A percentile compares a stretch with the other conserved stretches of the same genome.
These are phyloP conservation scores for Dryoscopus gambensis DNA, from an alignment of 2,113 vertebrate genomes.

Conservation along the genomic window DNA sequence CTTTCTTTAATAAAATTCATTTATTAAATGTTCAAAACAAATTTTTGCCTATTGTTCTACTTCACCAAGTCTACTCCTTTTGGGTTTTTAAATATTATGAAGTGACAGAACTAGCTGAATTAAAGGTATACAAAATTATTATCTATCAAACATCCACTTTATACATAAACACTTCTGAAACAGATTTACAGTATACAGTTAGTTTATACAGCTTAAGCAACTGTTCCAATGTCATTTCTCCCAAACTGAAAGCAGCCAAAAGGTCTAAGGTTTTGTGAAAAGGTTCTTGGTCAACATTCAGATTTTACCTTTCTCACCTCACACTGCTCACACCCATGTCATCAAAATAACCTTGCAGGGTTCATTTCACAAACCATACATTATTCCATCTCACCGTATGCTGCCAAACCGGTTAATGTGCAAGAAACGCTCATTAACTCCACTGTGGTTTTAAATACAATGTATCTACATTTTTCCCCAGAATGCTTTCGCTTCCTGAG, in stretches of 20 bases:
- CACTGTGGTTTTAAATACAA: conserved; percentile 33
- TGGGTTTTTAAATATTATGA: conserved; percentile 9
- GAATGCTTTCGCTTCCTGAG: conserved; percentile 74
- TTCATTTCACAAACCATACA: neutral
- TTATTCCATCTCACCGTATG: neutral
- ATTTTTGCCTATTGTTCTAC: conserved; percentile 47
- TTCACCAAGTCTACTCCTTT: conserved; percentile 28
- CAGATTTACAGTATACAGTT: conserved; percentile 57
- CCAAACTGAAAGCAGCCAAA: conserved; percentile 27
- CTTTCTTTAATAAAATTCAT: neutral
- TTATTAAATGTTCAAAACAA: conserved; percentile 24
- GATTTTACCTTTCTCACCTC: neutral
- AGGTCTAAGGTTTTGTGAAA: neutral
- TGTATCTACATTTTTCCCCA: conserved; percentile 61
- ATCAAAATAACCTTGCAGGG: neutral
- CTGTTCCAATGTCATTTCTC: conserved; percentile 13
- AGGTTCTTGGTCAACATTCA: neutral
- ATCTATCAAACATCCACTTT: conserved; percentile 66
- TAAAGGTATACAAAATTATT: conserved; percentile 61
- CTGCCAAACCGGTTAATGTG: neutral
- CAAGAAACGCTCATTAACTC: conserved; percentile 40
- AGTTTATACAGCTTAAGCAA: conserved; percentile 52
- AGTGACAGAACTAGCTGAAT: conserved; percentile 56
- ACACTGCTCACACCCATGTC: neutral
- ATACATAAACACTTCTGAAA: conserved; percentile 54